phyloP scores from a whole-genome alignment of 2,113 vertebrate species.

The Pelvicachromis taeniatus region DNA sequence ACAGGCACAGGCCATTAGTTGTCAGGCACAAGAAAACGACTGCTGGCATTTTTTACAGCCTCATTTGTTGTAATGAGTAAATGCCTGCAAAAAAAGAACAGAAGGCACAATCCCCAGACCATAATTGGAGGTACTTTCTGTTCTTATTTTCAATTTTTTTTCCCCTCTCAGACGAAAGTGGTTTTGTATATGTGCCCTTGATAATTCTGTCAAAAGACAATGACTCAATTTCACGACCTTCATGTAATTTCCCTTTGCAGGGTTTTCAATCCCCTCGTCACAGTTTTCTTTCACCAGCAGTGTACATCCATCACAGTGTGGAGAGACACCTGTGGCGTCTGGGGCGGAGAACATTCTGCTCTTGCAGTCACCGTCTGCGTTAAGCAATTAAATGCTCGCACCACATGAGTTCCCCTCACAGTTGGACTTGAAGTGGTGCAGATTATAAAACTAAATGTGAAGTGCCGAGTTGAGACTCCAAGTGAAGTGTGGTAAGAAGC shows the following conservation, averaged over 20 bases:
- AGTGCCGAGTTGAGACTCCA: not conserved
- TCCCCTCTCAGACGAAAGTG: not conserved
- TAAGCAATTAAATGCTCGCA: constrained; percentile 10
- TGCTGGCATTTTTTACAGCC: constrained; percentile 21
- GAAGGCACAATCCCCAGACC: not conserved
- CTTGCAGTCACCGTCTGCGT: not conserved
- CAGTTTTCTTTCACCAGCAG: not conserved
- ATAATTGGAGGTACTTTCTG: not conserved
- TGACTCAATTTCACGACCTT: not conserved
- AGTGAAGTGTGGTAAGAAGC: not conserved
- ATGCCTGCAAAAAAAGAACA: constrained; percentile 14
- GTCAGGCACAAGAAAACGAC: constrained; percentile 13
- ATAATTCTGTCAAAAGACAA: not conserved
- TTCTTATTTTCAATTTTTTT: not conserved
- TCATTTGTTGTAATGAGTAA: constrained; percentile 38
- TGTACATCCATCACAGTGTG: not conserved
- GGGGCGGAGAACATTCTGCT: constrained; percentile 9
- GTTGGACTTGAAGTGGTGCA: not conserved
- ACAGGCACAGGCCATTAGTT: constrained; percentile 22
- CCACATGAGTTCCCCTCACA: constrained; percentile 1
- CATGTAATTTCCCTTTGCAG: not conserved
- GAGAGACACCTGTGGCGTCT: constrained; percentile 28
- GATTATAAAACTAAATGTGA: constrained; percentile 10
- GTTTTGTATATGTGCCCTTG: not conserved
- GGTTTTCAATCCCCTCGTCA: not conserved